Conservation (phyloP, 2,113 vertebrate genomes). For the Taxidea taxus region DNA sequence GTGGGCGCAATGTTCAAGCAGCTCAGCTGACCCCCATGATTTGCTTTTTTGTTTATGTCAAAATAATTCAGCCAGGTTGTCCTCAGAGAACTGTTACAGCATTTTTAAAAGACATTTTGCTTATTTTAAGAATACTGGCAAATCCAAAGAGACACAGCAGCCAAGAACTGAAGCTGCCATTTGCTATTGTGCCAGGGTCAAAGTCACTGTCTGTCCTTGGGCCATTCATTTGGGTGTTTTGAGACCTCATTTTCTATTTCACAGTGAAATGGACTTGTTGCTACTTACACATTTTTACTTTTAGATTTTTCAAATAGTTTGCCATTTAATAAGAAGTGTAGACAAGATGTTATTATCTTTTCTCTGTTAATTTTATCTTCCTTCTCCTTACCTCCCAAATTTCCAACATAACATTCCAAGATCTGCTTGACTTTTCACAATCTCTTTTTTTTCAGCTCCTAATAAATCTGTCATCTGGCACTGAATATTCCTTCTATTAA, state of each 20-base stretch:
- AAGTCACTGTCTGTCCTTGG: conserved; percentile 65
- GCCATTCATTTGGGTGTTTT: neutral
- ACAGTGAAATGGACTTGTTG: conserved; percentile 23
- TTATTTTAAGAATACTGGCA: conserved; percentile 55
- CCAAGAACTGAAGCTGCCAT: conserved; percentile 32
- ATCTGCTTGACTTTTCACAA: neutral
- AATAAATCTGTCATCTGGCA: conserved; percentile 1
- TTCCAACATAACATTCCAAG: neutral
- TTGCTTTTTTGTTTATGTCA: conserved; percentile 3
- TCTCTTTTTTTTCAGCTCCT: conserved; percentile 21
- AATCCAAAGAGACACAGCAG: neutral
- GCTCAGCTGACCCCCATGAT: neutral
- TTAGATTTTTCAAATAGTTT: conserved; percentile 30
- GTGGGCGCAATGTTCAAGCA: neutral
- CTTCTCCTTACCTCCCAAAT: neutral
- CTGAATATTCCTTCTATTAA: neutral
- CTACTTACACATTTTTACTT: conserved; percentile 25
- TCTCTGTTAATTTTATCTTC: conserved; percentile 26
- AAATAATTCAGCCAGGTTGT: conserved; percentile 38
- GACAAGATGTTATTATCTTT: conserved; percentile 1
- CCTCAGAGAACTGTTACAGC: conserved; percentile 24
- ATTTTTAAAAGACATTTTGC: neutral
- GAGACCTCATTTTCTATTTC: conserved; percentile 5
- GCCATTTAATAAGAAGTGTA: conserved; percentile 2
- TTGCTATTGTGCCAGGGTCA: conserved; percentile 50